Conservation (phyloP, 2,113 vertebrate species). For the Bos taurus region ARS-UCD2.0 NC_037334.1:99577001-99577500, state of each 20-base stretch:
- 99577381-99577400: not conserved
- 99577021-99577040: not conserved
- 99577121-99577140: not conserved
- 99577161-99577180: not conserved
- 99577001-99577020: not conserved
- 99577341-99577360: not conserved
- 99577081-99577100: not conserved
- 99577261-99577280: not conserved
- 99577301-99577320: not conserved
- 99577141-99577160: not conserved
- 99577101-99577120: not conserved
- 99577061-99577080: not conserved
- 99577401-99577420: not conserved
- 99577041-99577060: not conserved
- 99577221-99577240: not conserved
- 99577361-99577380: not conserved
- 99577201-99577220: not conserved
- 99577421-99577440: not conserved
- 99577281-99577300: not conserved
- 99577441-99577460: not conserved
- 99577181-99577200: not conserved
- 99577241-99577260: not conserved
- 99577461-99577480: not conserved
- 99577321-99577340: not conserved
- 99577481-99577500: constrained; percentile 12